phyloP scores from a whole-genome alignment of 2,113 vertebrate genomes.

The Semnornis frantzii region DNA sequence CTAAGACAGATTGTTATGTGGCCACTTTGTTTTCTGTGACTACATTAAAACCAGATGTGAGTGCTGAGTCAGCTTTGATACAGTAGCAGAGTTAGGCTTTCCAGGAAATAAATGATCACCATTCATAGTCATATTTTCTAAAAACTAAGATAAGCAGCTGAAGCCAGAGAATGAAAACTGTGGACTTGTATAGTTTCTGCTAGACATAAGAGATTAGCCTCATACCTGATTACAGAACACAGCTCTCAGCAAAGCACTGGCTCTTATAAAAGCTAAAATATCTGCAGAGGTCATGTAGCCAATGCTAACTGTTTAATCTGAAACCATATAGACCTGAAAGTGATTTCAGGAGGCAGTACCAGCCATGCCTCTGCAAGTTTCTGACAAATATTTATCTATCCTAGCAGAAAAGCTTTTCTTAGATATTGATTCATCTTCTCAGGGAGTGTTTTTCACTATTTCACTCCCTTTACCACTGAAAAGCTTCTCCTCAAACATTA shows the following conservation, averaged over 20 bases:
- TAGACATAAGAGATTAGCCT: not conserved
- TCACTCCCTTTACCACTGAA: not conserved
- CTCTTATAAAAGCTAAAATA: not conserved
- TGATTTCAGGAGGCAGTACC: not conserved
- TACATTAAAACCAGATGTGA: slow-evolving; percentile 7
- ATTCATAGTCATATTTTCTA: not conserved
- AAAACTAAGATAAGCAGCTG: slow-evolving; percentile 2
- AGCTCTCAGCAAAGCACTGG: not conserved
- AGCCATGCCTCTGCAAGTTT: not conserved
- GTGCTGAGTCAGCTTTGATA: slow-evolving; percentile 11
- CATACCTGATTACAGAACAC: not conserved
- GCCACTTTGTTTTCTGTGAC: not conserved
- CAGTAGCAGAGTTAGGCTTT: not conserved
- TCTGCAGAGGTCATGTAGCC: not conserved
- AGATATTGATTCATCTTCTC: not conserved
- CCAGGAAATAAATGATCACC: not conserved
- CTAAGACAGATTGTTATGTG: not conserved
- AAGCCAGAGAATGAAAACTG: not conserved
- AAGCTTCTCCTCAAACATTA: not conserved
- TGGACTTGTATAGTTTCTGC: not conserved
- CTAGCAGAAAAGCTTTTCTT: not conserved
- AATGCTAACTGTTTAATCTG: not conserved
- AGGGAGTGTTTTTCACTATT: not conserved
- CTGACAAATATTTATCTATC: not conserved
- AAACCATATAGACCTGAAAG: not conserved